phyloP scores from a whole-genome alignment of 37 sponge, comb jelly and placozoan species.

The Ianthella basta region DNA sequence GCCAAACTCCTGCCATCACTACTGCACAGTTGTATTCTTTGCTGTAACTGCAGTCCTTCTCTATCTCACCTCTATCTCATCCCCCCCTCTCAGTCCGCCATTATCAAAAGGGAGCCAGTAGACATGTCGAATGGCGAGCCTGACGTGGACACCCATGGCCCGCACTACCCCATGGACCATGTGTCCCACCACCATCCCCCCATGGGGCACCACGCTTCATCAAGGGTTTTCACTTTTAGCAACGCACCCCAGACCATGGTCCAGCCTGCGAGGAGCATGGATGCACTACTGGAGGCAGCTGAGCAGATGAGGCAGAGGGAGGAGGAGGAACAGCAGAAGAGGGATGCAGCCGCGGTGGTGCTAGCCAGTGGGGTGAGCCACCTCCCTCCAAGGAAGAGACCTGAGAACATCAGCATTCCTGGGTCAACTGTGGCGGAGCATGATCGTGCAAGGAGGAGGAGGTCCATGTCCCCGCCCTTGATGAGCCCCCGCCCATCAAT shows the following conservation, averaged over 20 bases:
- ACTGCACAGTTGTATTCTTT: slow-evolving; percentile 4
- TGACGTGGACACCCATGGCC: not conserved
- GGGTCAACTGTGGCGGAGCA: not conserved
- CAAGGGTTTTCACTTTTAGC: not conserved
- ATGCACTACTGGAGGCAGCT: slow-evolving; percentile 11
- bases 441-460: not conserved
- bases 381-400: not conserved
- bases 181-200: not conserved
- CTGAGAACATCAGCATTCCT: slow-evolving; percentile 29
- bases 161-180: not conserved
- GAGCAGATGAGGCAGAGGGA: slow-evolving; percentile 15
- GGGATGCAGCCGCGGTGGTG: slow-evolving; percentile 20
- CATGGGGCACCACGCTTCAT: not conserved
- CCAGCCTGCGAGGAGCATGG: slow-evolving; percentile 11
- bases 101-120: slow-evolving; percentile 7
- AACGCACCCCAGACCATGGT: not conserved
- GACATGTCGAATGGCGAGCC: not conserved
- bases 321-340: slow-evolving; percentile 22
- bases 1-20: too few relatives aligned
- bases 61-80: not conserved
- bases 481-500: slow-evolving; percentile 32
- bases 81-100: not conserved
- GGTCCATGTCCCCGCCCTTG: slow-evolving; percentile 33
- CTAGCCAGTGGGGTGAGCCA: slow-evolving; percentile 1
- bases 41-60: not conserved